These are phyloP conservation scores for Cotesia vestalis DNA, from an alignment of 1,140 invertebrate species.

Conservation along the genomic window DNA sequence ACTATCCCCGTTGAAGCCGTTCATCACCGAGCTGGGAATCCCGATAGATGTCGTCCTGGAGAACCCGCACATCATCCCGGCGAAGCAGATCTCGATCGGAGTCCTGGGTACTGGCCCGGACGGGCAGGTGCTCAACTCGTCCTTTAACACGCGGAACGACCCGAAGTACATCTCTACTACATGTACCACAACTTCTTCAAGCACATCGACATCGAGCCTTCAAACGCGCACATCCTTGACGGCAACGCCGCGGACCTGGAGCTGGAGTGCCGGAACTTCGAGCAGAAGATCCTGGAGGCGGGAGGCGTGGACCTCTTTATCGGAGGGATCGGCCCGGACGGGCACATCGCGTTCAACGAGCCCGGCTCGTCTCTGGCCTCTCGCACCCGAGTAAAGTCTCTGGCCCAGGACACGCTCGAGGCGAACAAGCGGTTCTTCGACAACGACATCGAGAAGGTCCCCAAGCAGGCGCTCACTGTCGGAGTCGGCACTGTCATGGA, in stretches of 20 bases:
- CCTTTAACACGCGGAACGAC: constrained; percentile 86
- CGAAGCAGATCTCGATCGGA: constrained; percentile 87
- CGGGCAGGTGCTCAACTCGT: constrained; percentile 81
- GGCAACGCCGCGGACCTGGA: constrained; percentile 91
- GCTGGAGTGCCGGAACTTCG: constrained; percentile 89
- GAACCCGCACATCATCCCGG: constrained; percentile 92
- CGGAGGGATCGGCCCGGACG: constrained; percentile 98
- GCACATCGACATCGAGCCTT: constrained; percentile 96
- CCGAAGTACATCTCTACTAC: constrained; percentile 87
- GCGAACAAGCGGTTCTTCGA: constrained; percentile 98
- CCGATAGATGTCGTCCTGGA: constrained; percentile 81
- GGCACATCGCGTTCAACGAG: constrained; percentile 99
- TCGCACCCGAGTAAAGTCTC: constrained; percentile 93
- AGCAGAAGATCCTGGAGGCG: constrained; percentile 85
- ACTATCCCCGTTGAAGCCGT: constrained; percentile 87
- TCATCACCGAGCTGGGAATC: constrained; percentile 88
- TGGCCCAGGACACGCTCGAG: constrained; percentile 94
- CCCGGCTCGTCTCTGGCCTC: constrained; percentile 94
- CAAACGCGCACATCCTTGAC: constrained; percentile 93
- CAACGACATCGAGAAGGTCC: constrained; percentile 92
- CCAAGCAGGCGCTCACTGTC: constrained; percentile 94
- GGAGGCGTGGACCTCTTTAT: constrained; percentile 97
- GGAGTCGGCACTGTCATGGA: constrained; percentile 99
- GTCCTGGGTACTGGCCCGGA: constrained; percentile 85
- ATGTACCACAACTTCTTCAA: constrained; percentile 99